Evolutionary conservation across 2,797 vertebrate species (phyloP).

Genomic region (Hapalemur alaotrensis): DNA sequence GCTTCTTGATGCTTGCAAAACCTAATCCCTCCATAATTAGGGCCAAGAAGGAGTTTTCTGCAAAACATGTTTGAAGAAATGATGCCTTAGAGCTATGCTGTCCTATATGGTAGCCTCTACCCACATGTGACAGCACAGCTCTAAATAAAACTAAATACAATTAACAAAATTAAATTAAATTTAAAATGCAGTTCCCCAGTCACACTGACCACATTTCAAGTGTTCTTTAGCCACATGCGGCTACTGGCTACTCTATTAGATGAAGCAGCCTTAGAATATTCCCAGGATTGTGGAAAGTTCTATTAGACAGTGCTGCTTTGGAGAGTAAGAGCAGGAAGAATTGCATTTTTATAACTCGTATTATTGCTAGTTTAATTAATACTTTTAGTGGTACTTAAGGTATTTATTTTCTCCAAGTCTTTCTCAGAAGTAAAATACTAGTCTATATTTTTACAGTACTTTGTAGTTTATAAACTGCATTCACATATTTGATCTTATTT

Average conservation of each 20-base stretch:
- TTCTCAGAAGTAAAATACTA: slow-evolving; percentile 36
- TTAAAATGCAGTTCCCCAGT: background rate
- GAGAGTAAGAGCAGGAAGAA: background rate
- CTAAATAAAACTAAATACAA: background rate
- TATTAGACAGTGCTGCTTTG: too few species aligned
- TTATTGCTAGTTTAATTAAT: background rate
- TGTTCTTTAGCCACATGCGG: background rate
- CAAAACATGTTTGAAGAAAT: background rate
- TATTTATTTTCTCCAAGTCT: background rate
- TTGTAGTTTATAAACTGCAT: background rate
- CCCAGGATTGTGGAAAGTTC: background rate
- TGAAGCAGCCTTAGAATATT: background rate
- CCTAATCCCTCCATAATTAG: background rate
- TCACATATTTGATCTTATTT: background rate
- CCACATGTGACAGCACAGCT: background rate
- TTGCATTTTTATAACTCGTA: background rate
- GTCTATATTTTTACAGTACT: background rate
- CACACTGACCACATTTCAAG: background rate
- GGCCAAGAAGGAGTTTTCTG: background rate
- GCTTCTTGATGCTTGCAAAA: background rate
- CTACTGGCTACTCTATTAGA: background rate
- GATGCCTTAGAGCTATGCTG: background rate
- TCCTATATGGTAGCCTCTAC: background rate
- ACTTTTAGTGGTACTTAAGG: background rate
- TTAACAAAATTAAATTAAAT: background rate